Evolutionary conservation across 2,113 vertebrate genomes (phyloP).

Genomic region (Oncorhynchus nerka): DNA sequence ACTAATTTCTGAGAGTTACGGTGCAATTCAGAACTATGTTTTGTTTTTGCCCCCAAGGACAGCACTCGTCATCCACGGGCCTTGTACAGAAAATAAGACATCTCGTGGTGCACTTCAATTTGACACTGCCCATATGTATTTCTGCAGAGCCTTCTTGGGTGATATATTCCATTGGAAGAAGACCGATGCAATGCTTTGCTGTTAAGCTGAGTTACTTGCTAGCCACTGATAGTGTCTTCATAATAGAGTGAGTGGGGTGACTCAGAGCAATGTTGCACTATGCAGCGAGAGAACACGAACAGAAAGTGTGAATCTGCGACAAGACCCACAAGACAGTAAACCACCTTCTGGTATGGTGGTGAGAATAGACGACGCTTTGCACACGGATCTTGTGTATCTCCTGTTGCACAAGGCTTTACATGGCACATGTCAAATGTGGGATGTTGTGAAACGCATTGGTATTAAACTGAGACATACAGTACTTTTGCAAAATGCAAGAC

Average conservation of each 20-base stretch:
- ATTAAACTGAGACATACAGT: not conserved
- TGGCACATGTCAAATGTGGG: not conserved
- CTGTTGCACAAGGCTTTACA: not conserved
- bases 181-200: not conserved
- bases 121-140: too few species aligned
- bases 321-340: conserved; percentile 14
- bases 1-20: too few species aligned
- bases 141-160: too few species aligned
- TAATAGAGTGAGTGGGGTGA: not conserved
- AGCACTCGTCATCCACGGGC: too few species aligned
- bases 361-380: not conserved
- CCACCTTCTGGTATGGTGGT: not conserved
- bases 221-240: not conserved
- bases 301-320: not conserved
- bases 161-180: too few species aligned
- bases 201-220: not conserved
- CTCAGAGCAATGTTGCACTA: not conserved
- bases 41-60: too few species aligned
- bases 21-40: too few species aligned
- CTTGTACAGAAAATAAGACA: too few species aligned
- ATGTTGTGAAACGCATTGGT: not conserved
- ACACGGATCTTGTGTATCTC: not conserved
- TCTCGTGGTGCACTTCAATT: too few species aligned
- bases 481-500: not conserved
- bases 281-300: not conserved